A percentile compares a stretch with the other conserved stretches of the same genome.
Evolutionary conservation across 2,888 invertebrate species (phyloP).

Genomic region (Candidula unifasciata): DNA sequence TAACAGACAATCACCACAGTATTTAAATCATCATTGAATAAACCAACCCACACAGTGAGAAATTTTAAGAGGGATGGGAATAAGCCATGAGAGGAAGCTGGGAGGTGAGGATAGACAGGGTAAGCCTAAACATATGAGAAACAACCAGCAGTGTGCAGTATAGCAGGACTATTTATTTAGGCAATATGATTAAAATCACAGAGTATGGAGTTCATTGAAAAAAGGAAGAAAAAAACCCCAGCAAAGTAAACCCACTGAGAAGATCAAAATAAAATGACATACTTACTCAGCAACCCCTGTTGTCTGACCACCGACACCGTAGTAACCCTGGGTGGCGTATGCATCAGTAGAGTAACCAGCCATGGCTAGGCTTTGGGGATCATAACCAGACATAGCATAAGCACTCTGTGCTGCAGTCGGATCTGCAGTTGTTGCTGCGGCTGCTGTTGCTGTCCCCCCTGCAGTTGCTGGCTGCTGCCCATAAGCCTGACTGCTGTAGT

Average conservation of each 20-base stretch:
- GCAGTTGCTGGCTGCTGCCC: conserved; percentile 30
- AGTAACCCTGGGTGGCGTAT: conserved; percentile 46
- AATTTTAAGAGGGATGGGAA: too few species aligned
- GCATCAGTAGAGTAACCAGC: conserved; percentile 46
- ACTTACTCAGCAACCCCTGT: conserved; percentile 44
- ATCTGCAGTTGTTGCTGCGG: not conserved
- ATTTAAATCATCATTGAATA: too few species aligned
- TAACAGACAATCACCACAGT: too few species aligned
- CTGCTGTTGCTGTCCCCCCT: not conserved
- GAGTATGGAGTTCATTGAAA: not conserved
- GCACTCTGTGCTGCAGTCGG: conserved; percentile 16
- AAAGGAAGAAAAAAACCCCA: not conserved
- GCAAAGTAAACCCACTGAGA: not conserved
- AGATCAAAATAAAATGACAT: not conserved
- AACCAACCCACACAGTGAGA: too few species aligned
- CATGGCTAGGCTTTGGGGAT: conserved; percentile 19
- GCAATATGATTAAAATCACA: not conserved
- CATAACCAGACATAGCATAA: conserved; percentile 17
- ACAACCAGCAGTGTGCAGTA: too few species aligned
- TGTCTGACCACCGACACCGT: conserved; percentile 6
- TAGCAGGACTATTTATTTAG: too few species aligned
- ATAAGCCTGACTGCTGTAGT: conserved; percentile 35
- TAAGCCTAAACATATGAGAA: too few species aligned
- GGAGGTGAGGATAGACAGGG: too few species aligned
- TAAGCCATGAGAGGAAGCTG: too few species aligned